Evolutionary conservation across 2,888 invertebrate genomes (phyloP).

Genomic region (Ophion ellenae): DNA sequence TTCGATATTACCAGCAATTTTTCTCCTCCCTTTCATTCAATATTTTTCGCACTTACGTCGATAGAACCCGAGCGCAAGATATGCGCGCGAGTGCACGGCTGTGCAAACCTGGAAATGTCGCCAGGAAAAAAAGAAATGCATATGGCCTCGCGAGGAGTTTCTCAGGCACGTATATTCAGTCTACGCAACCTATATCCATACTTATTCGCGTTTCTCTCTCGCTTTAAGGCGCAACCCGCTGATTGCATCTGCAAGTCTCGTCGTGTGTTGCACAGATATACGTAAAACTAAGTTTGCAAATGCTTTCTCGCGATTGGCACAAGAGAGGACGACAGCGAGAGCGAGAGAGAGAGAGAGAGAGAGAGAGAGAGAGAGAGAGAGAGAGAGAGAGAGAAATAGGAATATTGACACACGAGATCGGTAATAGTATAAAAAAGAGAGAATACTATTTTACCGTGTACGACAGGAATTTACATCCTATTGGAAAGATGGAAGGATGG

Average conservation of each 20-base stretch:
- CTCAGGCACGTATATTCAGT: slow-evolving; percentile 53
- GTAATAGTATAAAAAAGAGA: slow-evolving; percentile 46
- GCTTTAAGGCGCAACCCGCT: slow-evolving; percentile 67
- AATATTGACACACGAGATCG: slow-evolving; percentile 16
- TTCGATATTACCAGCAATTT: slow-evolving; percentile 24
- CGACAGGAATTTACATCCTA: slow-evolving; percentile 66
- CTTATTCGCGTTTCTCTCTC: slow-evolving; percentile 65
- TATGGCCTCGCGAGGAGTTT: slow-evolving; percentile 47
- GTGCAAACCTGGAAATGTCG: slow-evolving; percentile 46
- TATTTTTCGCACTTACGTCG: slow-evolving; percentile 4
- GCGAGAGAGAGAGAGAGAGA: slow-evolving; percentile 21
- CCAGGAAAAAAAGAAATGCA: slow-evolving; percentile 57
- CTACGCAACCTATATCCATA: slow-evolving; percentile 57
- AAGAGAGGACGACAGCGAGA: slow-evolving; percentile 40
- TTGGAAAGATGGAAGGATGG: slow-evolving; percentile 50
- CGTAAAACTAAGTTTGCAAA: slow-evolving; percentile 75
- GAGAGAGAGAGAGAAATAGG: neutral
- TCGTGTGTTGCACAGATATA: slow-evolving; percentile 54
- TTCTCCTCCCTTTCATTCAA: slow-evolving; percentile 2
- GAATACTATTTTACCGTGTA: slow-evolving; percentile 47
- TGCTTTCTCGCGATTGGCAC: slow-evolving; percentile 51
- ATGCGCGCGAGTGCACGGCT: neutral
- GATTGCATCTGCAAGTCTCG: slow-evolving; percentile 73
- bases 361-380: slow-evolving; percentile 27
- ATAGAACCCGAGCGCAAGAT: slow-evolving; percentile 29